Evolutionary conservation across 2,888 invertebrate genomes (phyloP), one percentile per base, ranked within the genome.

Genomic region (Thymelicus acteon): DNA sequence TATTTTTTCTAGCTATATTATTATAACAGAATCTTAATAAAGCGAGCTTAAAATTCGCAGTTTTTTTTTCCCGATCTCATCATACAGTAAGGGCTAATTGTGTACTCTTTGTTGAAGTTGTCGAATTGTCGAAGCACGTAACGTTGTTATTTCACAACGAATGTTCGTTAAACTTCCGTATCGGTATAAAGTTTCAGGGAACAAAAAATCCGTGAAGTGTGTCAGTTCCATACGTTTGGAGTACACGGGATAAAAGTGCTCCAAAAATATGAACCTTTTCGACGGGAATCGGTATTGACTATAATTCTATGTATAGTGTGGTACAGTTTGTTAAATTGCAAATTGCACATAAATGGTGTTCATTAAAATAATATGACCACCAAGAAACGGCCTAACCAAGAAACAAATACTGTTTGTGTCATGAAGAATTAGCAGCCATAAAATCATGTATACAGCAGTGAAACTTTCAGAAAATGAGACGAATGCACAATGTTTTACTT

Each of bases 121-220:
- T 44, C 31, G 54, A 44, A 54, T 48, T 61, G 60, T 67, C 54
- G 54, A 57, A 47, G 61, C 54, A 62, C 39, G 62, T 63, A 58
- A 69, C 58, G 58, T 57, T 39, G 57, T 62, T 62, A 57, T 54
- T 68, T 48, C 58, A 57, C 47, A 63, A 69, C 54, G 54, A 62
- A 57, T 48, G 63, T 58, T 62, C 62, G 69, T 69, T 62, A 68
- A 67, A 68, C 44, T 68, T 62, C 8, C 61, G 69, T 57, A 57
- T 49, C 60, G 47, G 39, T 62, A 63, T 63, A 62, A 63, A 69
- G 57, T 62, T 49, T 39, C 40, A 47, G 48, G 39, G 44, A 49
- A 48, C 47, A 58, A 67, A 61, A 68, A 57, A 19, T 47, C 5
- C 7, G 52, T 24, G 49, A 49, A 67, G 60, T 49, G 57, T 57